Evolutionary conservation across 2,888 invertebrate species (phyloP).

Genomic region (Eucera pruinosa): DNA sequence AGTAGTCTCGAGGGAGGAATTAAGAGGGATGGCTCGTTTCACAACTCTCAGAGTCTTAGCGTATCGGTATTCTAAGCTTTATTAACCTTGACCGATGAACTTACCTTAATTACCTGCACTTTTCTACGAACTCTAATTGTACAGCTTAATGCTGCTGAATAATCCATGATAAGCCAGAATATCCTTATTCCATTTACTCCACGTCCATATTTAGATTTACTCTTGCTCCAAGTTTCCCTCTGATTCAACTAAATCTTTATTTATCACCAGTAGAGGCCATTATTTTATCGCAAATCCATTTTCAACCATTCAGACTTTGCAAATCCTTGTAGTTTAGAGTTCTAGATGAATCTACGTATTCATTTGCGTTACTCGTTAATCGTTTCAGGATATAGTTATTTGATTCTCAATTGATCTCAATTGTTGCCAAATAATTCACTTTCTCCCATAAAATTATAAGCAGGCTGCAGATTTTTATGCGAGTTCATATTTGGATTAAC

Average conservation of each 20-base stretch:
- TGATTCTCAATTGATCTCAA: too few species aligned
- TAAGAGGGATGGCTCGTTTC: conserved; percentile 15
- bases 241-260: background rate
- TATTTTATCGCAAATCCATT: background rate
- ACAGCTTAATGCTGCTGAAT: conserved; percentile 13
- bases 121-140: conserved; percentile 13
- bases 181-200: background rate
- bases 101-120: conserved; percentile 22
- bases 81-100: conserved; percentile 31
- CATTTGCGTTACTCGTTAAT: too few species aligned
- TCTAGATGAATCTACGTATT: too few species aligned
- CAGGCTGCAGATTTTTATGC: too few species aligned
- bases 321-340: too few species aligned
- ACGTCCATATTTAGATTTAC: background rate
- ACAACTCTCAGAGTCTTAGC: background rate
- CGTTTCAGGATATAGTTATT: too few species aligned
- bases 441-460: too few species aligned
- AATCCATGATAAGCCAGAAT: background rate
- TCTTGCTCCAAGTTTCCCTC: background rate
- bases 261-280: background rate
- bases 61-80: conserved; percentile 20
- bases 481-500: too few species aligned
- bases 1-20: conserved; percentile 17
- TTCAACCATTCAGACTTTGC: background rate
- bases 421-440: too few species aligned